Evolutionary conservation across 1,140 invertebrate genomes (phyloP).

Genomic region (Drosophila busckii): DNA sequence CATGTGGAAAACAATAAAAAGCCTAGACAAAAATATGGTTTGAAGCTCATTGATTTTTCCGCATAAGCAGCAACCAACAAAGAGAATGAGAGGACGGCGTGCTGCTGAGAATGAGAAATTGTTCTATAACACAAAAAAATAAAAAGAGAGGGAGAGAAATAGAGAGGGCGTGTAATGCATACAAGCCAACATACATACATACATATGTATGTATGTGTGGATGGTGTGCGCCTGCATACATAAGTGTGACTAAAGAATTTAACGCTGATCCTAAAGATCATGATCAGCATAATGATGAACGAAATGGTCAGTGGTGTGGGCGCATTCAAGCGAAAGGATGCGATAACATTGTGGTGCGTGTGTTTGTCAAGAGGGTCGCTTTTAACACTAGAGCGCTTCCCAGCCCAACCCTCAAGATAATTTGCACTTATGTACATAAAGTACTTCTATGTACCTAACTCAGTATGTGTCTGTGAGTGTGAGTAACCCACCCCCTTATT

Average conservation of each 20-base stretch:
- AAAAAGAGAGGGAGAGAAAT: not conserved
- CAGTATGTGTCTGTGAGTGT: constrained; percentile 17
- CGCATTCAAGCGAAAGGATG: constrained; percentile 14
- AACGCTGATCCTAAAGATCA: constrained; percentile 6
- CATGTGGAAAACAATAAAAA: constrained; percentile 1
- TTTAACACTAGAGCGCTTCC: constrained; percentile 26
- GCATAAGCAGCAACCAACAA: constrained; percentile 10
- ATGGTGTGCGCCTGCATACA: too few relatives aligned
- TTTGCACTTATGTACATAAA: constrained; percentile 60
- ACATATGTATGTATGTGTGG: too few relatives aligned
- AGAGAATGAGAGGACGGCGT: not conserved
- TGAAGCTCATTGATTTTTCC: constrained; percentile 33
- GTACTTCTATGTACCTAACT: constrained; percentile 43
- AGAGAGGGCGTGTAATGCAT: not conserved
- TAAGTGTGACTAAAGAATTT: too few relatives aligned
- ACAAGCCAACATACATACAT: too few relatives aligned
- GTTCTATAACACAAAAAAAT: too few relatives aligned
- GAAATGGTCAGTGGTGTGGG: not conserved
- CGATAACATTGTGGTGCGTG: constrained; percentile 28
- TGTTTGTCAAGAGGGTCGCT: constrained; percentile 10
- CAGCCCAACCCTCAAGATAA: constrained; percentile 41
- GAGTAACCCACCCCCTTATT: constrained; percentile 21
- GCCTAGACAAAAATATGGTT: constrained; percentile 13
- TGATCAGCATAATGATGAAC: constrained; percentile 5
- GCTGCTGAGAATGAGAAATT: constrained; percentile 6